Evolutionary conservation across 2,797 vertebrate species (phyloP).

Genomic region (Lophius americanus): DNA sequence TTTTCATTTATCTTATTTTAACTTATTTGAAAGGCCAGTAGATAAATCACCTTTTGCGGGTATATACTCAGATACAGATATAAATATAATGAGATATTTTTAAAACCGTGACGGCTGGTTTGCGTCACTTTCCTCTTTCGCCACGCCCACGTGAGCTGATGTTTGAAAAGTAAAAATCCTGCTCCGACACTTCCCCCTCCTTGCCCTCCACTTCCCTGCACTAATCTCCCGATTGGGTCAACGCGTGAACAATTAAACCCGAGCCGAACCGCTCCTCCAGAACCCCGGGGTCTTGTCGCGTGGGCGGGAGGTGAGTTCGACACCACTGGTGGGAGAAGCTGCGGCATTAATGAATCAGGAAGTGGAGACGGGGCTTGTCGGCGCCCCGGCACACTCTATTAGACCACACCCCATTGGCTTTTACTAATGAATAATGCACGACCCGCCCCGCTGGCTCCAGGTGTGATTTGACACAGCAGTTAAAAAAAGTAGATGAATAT

Average conservation of each 20-base stretch:
- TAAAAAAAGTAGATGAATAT: constrained; percentile 82
- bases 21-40: too few species aligned
- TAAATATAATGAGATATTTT: too few species aligned
- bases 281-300: constrained; percentile 57
- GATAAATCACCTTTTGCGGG: too few species aligned
- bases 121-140: too few species aligned
- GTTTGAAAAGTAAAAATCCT: constrained; percentile 50
- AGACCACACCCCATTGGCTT: constrained; percentile 83
- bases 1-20: too few species aligned
- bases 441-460: constrained; percentile 73
- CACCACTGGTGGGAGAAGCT: constrained; percentile 66
- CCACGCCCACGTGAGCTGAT: constrained; percentile 3
- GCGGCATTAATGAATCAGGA: constrained; percentile 79
- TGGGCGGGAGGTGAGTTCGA: constrained; percentile 62
- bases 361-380: constrained; percentile 68
- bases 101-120: too few species aligned
- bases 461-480: constrained; percentile 76
- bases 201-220: constrained; percentile 36
- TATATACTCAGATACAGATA: too few species aligned
- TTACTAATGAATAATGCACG: constrained; percentile 82
- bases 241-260: constrained; percentile 75
- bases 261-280: constrained; percentile 58
- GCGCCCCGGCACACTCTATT: constrained; percentile 74
- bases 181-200: constrained; percentile 48
- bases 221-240: constrained; percentile 68